A percentile compares a stretch with the other conserved stretches of the same genome.
Conservation (phyloP, 2,113 vertebrate species). For the Tetrao urogallus region DNA sequence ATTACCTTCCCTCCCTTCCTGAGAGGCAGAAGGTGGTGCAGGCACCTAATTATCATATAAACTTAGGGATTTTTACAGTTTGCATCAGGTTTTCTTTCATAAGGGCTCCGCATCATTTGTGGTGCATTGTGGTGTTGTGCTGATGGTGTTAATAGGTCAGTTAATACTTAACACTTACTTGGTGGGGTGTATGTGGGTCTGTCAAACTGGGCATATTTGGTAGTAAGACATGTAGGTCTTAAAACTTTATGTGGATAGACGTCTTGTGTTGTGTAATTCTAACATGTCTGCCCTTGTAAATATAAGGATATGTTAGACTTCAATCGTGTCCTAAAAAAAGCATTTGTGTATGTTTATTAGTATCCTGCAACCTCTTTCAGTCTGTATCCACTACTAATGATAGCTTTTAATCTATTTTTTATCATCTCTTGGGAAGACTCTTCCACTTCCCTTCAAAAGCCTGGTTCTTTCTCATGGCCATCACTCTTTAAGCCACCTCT, state of each 20-base stretch:
- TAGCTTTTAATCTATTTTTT: not conserved
- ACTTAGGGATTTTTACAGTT: not conserved
- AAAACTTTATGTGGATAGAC: not conserved
- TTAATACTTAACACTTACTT: not conserved
- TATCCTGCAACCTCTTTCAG: not conserved
- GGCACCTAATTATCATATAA: constrained; percentile 20
- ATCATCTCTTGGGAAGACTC: not conserved
- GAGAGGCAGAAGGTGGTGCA: constrained; percentile 24
- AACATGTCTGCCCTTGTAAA: not conserved
- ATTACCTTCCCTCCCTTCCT: not conserved
- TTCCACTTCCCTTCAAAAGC: not conserved
- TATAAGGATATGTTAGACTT: not conserved
- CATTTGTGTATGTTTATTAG: not conserved
- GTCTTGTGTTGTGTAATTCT: not conserved
- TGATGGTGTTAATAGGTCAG: not conserved
- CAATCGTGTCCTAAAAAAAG: not conserved
- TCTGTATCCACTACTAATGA: not conserved
- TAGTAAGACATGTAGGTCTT: not conserved
- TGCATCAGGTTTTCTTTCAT: not conserved
- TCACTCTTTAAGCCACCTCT: not conserved
- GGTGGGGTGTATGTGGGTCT: not conserved
- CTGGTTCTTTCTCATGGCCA: not conserved
- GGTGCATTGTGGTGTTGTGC: not conserved
- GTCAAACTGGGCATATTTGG: not conserved
- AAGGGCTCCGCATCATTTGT: not conserved